These are phyloP conservation scores for Drosophila nikananu DNA, from an alignment of 1,140 invertebrate species.

Conservation along the genomic window DNA sequence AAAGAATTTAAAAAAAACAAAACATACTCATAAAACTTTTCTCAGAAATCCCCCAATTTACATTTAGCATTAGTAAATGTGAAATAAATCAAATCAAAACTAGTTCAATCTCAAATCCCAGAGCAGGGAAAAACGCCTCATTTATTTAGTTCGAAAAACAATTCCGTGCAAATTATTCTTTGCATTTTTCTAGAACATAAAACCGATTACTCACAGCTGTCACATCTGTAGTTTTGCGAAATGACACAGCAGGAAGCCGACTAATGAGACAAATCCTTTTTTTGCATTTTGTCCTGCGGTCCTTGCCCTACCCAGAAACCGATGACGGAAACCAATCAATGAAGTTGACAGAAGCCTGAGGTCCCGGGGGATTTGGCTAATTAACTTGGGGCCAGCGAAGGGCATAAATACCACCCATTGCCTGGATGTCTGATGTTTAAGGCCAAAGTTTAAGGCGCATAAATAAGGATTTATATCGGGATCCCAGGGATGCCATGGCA, in stretches of 20 bases:
- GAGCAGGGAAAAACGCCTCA: background rate
- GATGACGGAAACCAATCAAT: slow-evolving; percentile 42
- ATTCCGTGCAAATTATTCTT: background rate
- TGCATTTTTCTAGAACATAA: slow-evolving; percentile 11
- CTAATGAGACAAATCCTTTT: slow-evolving; percentile 43
- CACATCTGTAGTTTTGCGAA: background rate
- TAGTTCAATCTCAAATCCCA: background rate
- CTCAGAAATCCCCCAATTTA: background rate
- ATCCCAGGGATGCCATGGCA: no score
- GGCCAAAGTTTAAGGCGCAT: slow-evolving; percentile 35
- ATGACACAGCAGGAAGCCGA: slow-evolving; percentile 20
- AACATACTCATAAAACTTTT: no score
- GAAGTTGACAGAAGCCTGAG: background rate
- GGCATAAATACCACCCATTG: background rate
- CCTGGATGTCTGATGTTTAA: background rate
- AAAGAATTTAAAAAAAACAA: background rate
- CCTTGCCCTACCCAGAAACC: slow-evolving; percentile 5
- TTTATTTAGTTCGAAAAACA: slow-evolving; percentile 5
- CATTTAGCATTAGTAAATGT: background rate
- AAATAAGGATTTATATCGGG: slow-evolving; percentile 38
- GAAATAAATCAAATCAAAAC: background rate
- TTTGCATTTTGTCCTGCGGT: background rate
- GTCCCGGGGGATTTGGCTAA: slow-evolving; percentile 10
- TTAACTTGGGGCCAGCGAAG: slow-evolving; percentile 13
- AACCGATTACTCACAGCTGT: slow-evolving; percentile 30